A percentile compares a stretch with the other conserved stretches of the same genome.
phyloP scores from a whole-genome alignment of 2,797 vertebrate species.

The Scarus forsteni region DNA sequence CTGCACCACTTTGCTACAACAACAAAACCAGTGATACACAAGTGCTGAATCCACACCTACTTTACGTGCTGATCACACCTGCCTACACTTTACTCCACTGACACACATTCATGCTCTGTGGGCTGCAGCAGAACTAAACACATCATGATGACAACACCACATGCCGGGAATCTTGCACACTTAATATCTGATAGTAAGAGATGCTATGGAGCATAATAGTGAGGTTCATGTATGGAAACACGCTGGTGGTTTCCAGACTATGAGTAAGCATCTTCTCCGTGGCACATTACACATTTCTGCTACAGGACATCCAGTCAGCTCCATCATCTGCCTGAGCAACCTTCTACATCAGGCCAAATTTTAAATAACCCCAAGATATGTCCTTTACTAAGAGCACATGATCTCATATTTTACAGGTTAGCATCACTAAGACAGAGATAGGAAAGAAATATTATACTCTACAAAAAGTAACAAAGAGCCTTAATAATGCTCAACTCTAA shows the following conservation, averaged over 20 bases:
- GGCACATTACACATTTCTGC: constrained; percentile 43
- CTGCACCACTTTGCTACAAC: neutral
- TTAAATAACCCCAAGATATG: constrained; percentile 7
- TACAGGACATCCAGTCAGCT: constrained; percentile 23
- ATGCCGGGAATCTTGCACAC: constrained; percentile 3
- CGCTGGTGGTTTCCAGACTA: constrained; percentile 22
- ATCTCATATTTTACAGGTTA: neutral
- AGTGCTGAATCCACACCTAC: constrained; percentile 27
- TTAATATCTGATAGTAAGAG: neutral
- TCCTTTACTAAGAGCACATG: constrained; percentile 8
- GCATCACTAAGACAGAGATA: neutral
- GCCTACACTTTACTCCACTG: constrained; percentile 52
- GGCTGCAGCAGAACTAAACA: constrained; percentile 5
- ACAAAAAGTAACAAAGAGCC: no score
- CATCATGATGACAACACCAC: constrained; percentile 8
- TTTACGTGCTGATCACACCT: constrained; percentile 27
- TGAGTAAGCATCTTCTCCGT: constrained; percentile 46
- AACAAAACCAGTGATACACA: constrained; percentile 22
- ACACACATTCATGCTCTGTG: constrained; percentile 49
- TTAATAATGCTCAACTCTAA: no score
- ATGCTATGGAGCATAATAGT: neutral
- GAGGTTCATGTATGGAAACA: neutral
- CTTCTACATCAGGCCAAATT: constrained; percentile 20
- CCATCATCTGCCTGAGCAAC: constrained; percentile 38
- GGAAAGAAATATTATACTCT: neutral